A percentile compares a stretch with the other conserved stretches of the same genome.
phyloP scores from a whole-genome alignment of 1,140 invertebrate genomes.

The Diploscapter pachys region DNA sequence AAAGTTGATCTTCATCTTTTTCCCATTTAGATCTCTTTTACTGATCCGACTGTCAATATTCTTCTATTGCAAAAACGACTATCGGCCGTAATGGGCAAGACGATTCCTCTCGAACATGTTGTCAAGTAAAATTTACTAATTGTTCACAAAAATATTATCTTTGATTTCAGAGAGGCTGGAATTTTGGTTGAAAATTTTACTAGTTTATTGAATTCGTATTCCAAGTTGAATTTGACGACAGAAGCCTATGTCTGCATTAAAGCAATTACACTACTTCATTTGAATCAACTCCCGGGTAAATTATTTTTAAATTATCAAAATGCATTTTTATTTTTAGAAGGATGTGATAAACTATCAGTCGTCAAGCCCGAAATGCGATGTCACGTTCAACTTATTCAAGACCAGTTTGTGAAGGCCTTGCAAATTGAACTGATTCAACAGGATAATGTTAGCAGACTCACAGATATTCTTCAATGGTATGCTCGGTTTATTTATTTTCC shows the following conservation, averaged over 20 bases:
- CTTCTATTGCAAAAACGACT: conserved; percentile 49
- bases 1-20: not conserved
- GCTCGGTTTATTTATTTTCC: not conserved
- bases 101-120: conserved; percentile 57
- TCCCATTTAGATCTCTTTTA: conserved; percentile 40
- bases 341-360: not conserved
- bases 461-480: conserved; percentile 53
- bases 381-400: conserved; percentile 53
- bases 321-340: not conserved
- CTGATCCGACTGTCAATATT: conserved; percentile 44
- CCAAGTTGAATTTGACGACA: conserved; percentile 48
- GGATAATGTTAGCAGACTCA: conserved; percentile 50
- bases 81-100: conserved; percentile 50
- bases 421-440: conserved; percentile 56
- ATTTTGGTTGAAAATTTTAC: conserved; percentile 59
- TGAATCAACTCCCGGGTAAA: conserved; percentile 3
- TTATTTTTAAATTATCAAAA: conserved; percentile 7
- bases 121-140: conserved; percentile 33
- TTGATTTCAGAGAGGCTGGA: conserved; percentile 58
- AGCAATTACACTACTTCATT: conserved; percentile 59
- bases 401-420: conserved; percentile 57
- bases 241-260: conserved; percentile 61
- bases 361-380: conserved; percentile 27
- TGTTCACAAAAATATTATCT: not conserved
- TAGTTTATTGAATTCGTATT: conserved; percentile 51